phyloP scores from a whole-genome alignment of 1,140 invertebrate species.

The Hycleus cichorii region DNA sequence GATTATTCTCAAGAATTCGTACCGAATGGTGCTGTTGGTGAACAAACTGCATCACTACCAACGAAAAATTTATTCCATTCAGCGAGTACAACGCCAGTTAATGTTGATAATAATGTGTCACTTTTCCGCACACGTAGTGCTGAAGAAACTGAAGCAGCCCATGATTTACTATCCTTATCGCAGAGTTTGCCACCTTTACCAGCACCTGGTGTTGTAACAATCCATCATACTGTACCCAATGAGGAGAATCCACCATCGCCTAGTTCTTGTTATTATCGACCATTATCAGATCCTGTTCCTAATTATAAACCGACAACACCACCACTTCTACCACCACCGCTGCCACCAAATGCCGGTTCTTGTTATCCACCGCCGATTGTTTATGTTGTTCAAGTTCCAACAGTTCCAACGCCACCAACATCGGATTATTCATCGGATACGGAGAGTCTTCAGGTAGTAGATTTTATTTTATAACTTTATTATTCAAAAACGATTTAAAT shows the following conservation, averaged over 20 bases:
- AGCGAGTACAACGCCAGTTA: not conserved
- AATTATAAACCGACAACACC: conserved; percentile 15
- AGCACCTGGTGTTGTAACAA: conserved; percentile 55
- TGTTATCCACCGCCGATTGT: conserved; percentile 34
- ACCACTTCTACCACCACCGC: conserved; percentile 18
- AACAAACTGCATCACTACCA: not conserved
- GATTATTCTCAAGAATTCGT: conserved; percentile 35
- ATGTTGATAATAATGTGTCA: conserved; percentile 8
- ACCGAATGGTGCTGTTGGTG: conserved; percentile 19
- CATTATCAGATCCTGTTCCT: conserved; percentile 37
- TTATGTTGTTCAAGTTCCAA: conserved; percentile 36
- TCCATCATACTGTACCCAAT: conserved; percentile 40
- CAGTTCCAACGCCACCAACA: conserved; percentile 52
- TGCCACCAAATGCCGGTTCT: conserved; percentile 26
- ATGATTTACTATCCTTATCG: conserved; percentile 74
- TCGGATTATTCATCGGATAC: conserved; percentile 68
- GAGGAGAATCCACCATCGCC: conserved; percentile 35
- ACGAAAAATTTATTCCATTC: conserved; percentile 3
- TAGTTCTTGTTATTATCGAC: conserved; percentile 40
- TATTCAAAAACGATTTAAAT: no score
- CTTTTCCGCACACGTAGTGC: conserved; percentile 57
- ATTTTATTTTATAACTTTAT: no score
- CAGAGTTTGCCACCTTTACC: conserved; percentile 68
- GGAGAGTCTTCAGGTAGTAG: conserved; percentile 43
- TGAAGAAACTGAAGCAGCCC: conserved; percentile 77